A percentile compares a stretch with the other conserved stretches of the same genome.
These are phyloP conservation scores for Urophycis tenuis DNA, from an alignment of 2,797 vertebrate species.

Conservation along the genomic window DNA sequence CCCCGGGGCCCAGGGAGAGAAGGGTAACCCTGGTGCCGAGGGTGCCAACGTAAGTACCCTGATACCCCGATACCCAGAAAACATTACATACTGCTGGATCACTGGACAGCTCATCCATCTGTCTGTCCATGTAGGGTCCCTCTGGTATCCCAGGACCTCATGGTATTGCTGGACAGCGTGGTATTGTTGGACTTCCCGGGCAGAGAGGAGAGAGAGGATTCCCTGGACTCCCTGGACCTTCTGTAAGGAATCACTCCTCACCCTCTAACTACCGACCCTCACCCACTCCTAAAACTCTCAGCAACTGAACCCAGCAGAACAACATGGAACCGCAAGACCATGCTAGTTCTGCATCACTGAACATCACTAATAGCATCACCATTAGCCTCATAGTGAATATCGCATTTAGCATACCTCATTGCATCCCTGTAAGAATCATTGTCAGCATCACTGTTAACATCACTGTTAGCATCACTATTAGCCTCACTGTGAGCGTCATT, in stretches of 20 bases:
- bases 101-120: slow-evolving; percentile 19
- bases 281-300: background rate
- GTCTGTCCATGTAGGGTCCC: slow-evolving; percentile 70
- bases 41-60: slow-evolving; percentile 80
- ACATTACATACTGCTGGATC: too few relatives aligned
- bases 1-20: slow-evolving; percentile 84
- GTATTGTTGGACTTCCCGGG: slow-evolving; percentile 91
- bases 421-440: too few relatives aligned
- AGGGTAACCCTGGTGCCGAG: slow-evolving; percentile 82
- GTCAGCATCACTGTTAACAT: too few relatives aligned
- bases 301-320: background rate
- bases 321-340: too few relatives aligned
- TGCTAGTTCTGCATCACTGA: background rate
- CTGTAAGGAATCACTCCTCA: slow-evolving; percentile 69
- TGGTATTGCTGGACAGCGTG: slow-evolving; percentile 87
- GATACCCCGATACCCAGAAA: background rate
- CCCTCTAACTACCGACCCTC: too few relatives aligned
- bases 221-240: slow-evolving; percentile 81
- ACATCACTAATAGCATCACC: too few relatives aligned
- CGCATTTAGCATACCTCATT: too few relatives aligned
- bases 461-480: too few relatives aligned
- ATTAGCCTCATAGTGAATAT: too few relatives aligned
- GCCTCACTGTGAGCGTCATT: background rate
- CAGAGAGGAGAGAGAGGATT: slow-evolving; percentile 94
- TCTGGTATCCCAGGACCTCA: slow-evolving; percentile 83